Base-by-base conservation (phyloP, 2,797 vertebrate species). In the Tenualosa ilisha region DNA sequence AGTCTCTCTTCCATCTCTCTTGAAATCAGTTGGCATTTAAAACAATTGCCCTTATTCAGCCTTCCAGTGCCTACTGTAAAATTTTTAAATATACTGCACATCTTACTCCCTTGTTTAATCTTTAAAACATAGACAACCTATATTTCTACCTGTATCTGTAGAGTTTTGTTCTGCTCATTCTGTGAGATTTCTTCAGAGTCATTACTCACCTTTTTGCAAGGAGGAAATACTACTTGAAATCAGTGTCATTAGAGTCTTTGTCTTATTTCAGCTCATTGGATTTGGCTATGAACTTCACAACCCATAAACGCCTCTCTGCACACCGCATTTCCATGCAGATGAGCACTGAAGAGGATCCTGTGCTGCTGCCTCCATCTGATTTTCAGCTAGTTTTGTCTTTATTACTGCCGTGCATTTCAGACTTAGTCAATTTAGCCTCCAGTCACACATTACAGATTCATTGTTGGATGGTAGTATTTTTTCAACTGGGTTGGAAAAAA, bases 271-370 rank as follows among this genome's bases (percentile, higher is more conserved):
- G 17, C 72, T 79, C 37, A 46, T 37, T 49, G 40, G 22, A 17
- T 79, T 22, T 46, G 20, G 17, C 15, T 5, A 79, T 20, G 37
- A 79, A 20, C 37, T 46, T 43, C 72, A 46, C 37, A 43, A 24
- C 7, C 5, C 72, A 51, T 79, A 46, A 79, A 79, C 46, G 7
- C 3, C 72, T 79, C 37, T 79, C 72, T 17, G 37, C 46, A 37
- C 65, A 37, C 31, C 17, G 6, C 65, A 72, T 79, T 79, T 79
- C 1, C 72, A 79, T 79, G 6, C 43, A 79, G 72, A 79, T 46
- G 72, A 79, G 72, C 72, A 22, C 72, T 46, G 72, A 79, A 79
- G 72, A 79, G 72, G 17, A 79, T 46, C 40, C 72, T 0, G 68
- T 12, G 5, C 40, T 79, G 40, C 40, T 46, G 40, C 68, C 20